A percentile compares a stretch with the other conserved stretches of the same genome.
Evolutionary conservation across 1,140 invertebrate species (phyloP).

Genomic region (Cyclina sinensis): DNA sequence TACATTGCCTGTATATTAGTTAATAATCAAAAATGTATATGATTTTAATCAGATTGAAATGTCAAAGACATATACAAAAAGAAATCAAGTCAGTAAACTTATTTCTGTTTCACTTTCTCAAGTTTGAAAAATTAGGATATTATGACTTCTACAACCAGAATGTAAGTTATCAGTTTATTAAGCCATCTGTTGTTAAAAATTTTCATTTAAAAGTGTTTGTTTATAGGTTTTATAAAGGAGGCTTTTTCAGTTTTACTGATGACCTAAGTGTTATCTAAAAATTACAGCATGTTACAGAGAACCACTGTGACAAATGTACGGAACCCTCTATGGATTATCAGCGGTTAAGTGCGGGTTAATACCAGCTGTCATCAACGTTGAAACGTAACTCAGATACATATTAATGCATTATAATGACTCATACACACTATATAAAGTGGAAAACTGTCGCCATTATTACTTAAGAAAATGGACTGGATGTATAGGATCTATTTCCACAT

Average conservation of each 20-base stretch:
- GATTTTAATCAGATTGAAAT: too few relatives aligned
- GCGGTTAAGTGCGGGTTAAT: constrained; percentile 62
- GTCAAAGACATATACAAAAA: too few relatives aligned
- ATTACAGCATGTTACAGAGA: background rate
- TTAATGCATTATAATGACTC: constrained; percentile 17
- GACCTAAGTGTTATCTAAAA: constrained; percentile 19
- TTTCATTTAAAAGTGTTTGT: too few relatives aligned
- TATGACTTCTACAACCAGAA: too few relatives aligned
- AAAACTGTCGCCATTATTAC: background rate
- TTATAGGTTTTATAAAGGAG: background rate
- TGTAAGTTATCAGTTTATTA: too few relatives aligned
- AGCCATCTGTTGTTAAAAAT: too few relatives aligned
- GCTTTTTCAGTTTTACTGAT: background rate
- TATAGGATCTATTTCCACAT: background rate
- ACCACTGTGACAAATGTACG: background rate
- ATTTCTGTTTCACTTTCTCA: too few relatives aligned
- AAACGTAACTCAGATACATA: constrained; percentile 20
- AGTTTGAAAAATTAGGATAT: too few relatives aligned
- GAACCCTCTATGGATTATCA: constrained; percentile 27
- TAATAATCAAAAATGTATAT: too few relatives aligned
- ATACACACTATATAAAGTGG: background rate
- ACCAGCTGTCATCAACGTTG: constrained; percentile 22
- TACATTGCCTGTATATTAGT: too few relatives aligned
- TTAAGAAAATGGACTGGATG: background rate
- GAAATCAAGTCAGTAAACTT: too few relatives aligned